Evolutionary conservation across 2,113 vertebrate genomes (phyloP).

Genomic region (Myrmecobius fasciatus): DNA sequence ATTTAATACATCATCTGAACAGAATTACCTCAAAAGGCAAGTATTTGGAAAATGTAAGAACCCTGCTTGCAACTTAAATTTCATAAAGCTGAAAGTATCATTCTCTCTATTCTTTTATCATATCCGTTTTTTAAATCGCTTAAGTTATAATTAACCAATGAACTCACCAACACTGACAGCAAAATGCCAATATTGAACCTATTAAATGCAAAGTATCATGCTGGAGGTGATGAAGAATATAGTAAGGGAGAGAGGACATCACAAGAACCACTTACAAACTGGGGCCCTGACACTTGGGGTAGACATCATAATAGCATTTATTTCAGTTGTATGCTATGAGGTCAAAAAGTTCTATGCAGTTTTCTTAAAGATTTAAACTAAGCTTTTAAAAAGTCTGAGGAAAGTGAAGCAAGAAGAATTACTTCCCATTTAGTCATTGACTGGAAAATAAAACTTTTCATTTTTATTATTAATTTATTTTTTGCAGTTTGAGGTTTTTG

Average conservation of each 20-base stretch:
- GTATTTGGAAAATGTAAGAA: not conserved
- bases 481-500: not conserved
- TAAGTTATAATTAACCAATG: not conserved
- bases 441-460: not conserved
- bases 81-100: not conserved
- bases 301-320: not conserved
- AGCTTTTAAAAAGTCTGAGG: conserved; percentile 35
- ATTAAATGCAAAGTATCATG: not conserved
- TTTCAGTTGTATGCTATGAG: conserved; percentile 22
- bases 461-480: not conserved
- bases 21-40: not conserved
- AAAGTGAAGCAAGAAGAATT: not conserved
- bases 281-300: conserved; percentile 37
- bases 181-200: not conserved
- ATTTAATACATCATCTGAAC: not conserved
- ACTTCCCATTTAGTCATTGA: conserved; percentile 22
- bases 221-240: not conserved
- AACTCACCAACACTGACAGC: not conserved
- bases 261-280: not conserved
- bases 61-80: not conserved
- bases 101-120: not conserved
- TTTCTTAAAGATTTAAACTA: conserved; percentile 35
- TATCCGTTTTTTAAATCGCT: not conserved
- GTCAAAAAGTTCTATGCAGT: conserved; percentile 30
- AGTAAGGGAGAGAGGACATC: not conserved